These are phyloP conservation scores for Hypselothyrea guttata DNA, from an alignment of 2,888 invertebrate species.

Conservation along the genomic window DNA sequence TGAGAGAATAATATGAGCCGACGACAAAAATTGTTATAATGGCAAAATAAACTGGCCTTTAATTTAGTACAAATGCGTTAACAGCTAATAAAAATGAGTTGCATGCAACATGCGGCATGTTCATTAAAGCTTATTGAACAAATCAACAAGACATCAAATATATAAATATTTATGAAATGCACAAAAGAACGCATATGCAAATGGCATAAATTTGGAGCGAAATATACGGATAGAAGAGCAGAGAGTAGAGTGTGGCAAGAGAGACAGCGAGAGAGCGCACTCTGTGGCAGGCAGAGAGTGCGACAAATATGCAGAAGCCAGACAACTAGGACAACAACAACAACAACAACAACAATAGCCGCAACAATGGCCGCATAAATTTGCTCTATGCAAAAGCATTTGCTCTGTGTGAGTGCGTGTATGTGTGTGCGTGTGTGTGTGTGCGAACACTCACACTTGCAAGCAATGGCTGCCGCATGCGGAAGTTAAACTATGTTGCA, in stretches of 20 bases:
- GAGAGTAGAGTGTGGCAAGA: slow-evolving; percentile 8
- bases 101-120: slow-evolving; percentile 29
- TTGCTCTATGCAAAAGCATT: slow-evolving; percentile 58
- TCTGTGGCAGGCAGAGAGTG: slow-evolving; percentile 61
- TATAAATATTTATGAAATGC: slow-evolving; percentile 41
- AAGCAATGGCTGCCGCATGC: slow-evolving; percentile 61
- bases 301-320: slow-evolving; percentile 73
- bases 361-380: slow-evolving; percentile 75
- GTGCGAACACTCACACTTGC: slow-evolving; percentile 43
- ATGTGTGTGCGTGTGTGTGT: slow-evolving; percentile 30
- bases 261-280: slow-evolving; percentile 22
- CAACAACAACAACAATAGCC: slow-evolving; percentile 55
- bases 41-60: slow-evolving; percentile 35
- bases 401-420: slow-evolving; percentile 18
- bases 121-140: slow-evolving; percentile 58
- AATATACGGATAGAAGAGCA: slow-evolving; percentile 29
- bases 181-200: slow-evolving; percentile 27
- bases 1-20: slow-evolving; percentile 64
- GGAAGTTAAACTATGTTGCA: slow-evolving; percentile 77
- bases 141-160: slow-evolving; percentile 43
- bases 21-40: slow-evolving; percentile 48
- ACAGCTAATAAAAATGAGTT: slow-evolving; percentile 39
- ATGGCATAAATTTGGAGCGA: slow-evolving; percentile 48
- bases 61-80: slow-evolving; percentile 47
- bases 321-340: slow-evolving; percentile 68